Evolutionary conservation across 1,140 invertebrate genomes (phyloP), one percentile per base, ranked within the genome.

Genomic region (Penaeus japonicus): DNA sequence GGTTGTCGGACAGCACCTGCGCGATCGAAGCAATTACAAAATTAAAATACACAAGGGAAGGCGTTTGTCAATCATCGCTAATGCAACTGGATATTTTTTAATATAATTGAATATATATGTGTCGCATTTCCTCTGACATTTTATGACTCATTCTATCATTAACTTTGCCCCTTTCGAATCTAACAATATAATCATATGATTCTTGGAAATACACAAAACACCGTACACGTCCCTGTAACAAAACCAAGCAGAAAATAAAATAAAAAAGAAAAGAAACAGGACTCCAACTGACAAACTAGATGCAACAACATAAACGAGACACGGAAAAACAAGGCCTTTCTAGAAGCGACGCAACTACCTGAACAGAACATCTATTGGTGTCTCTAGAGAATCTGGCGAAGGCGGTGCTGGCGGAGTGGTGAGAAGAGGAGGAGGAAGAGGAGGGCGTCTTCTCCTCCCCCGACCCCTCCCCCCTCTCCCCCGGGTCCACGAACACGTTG

Each of bases 311-410:
- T n/a, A n/a, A n/a, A n/a, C n/a, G n/a, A 47, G 5, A 10, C 2
- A 47, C 5, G 7, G 0, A 47, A 7, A 47, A 47, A 10, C 7
- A 2, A 47, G 5, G 39, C 7, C 5, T 47, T 10, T 47, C 39
- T 47, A 47, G 39, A 47, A 47, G 39, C 39, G 39, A 5, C 12
- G 39, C 39, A 47, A 47, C 81, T 65, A 89, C 90, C 90, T 98
- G 97, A 95, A 98, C 97, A 0, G 97, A 99, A n/a, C 98, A 93
- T 47, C 98, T 93, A 92, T 96, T 96, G 87, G 94, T 95, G 91
- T 94, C 93, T 80, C 94, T 91, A 47, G 92, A 92, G 89, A 94
- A 94, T 82, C 92, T 91, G 17, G 90, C 73, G 80, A 90, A 90
- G 32, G 90, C 84, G 1, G 89, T 80, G 39, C 47, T 84, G 7